Conservation (phyloP, 2,888 invertebrate species). For the Carcina quercana region DNA sequence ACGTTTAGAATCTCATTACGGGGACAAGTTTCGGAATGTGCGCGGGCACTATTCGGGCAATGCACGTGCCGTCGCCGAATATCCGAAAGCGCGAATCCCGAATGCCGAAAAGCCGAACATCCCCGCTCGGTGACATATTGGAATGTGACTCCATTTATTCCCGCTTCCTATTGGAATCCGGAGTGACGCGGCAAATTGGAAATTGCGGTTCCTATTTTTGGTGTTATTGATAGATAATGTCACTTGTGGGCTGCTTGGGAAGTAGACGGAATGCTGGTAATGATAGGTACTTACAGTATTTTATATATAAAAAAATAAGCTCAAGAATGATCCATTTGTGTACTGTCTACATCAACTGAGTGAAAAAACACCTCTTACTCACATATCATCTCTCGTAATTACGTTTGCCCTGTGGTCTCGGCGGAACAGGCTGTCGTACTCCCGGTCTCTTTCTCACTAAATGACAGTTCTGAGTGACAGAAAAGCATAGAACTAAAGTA, state of each 20-base stretch:
- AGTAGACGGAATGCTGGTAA: conserved; percentile 19
- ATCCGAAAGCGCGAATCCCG: conserved; percentile 45
- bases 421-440: too few relatives aligned
- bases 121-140: conserved; percentile 69
- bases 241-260: conserved; percentile 32
- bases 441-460: too few relatives aligned
- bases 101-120: conserved; percentile 62
- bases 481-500: too few relatives aligned
- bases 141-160: conserved; percentile 74
- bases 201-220: conserved; percentile 70
- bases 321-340: too few relatives aligned
- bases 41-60: conserved; percentile 47
- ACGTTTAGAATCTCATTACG: conserved; percentile 62
- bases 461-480: too few relatives aligned
- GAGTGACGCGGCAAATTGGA: conserved; percentile 73
- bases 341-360: too few relatives aligned
- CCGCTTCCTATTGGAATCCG: conserved; percentile 73
- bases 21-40: conserved; percentile 41
- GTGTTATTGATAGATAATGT: conserved; percentile 62
- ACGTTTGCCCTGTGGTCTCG: too few relatives aligned
- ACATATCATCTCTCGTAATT: too few relatives aligned
- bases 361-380: too few relatives aligned
- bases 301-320: too few relatives aligned
- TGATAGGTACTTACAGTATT: too few relatives aligned
- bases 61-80: conserved; percentile 37